These are phyloP conservation scores for Papilio polytes DNA, from an alignment of 1,140 invertebrate genomes.

Conservation along the genomic window DNA sequence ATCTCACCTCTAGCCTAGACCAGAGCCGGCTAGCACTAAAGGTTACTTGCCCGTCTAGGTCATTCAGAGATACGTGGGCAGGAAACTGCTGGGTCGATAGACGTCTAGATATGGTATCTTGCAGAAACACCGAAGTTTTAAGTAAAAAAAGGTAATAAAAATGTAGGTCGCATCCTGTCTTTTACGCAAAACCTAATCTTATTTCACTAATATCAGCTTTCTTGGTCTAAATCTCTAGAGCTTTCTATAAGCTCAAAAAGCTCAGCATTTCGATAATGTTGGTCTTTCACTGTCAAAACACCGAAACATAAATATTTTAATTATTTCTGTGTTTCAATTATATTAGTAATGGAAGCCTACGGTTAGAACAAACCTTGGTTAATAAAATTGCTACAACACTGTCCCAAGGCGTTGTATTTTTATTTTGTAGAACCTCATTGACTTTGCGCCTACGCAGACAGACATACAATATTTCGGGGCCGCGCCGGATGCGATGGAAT, in stretches of 20 bases:
- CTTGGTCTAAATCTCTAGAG: no score
- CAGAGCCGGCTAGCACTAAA: conserved; percentile 35
- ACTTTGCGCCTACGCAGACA: conserved; percentile 24
- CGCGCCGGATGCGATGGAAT: conserved; percentile 27
- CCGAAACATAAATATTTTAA: no score
- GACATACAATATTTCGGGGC: conserved; percentile 25
- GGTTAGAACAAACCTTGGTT: neutral
- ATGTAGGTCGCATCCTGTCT: neutral
- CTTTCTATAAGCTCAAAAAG: no score
- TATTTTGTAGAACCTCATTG: conserved; percentile 21
- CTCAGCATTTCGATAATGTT: no score
- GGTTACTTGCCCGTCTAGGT: conserved; percentile 47
- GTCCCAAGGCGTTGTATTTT: neutral
- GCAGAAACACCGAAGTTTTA: conserved; percentile 7
- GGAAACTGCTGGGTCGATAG: conserved; percentile 32
- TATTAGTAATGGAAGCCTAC: neutral
- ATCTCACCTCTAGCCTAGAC: conserved; percentile 38
- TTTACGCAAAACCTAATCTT: no score
- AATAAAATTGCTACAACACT: neutral
- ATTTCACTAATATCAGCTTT: no score
- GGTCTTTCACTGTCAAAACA: no score
- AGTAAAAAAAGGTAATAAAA: neutral
- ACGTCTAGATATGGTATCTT: conserved; percentile 36
- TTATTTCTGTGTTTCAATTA: neutral
- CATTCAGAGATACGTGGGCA: conserved; percentile 46